These are phyloP conservation scores for Aleiodes alternator DNA, from an alignment of 2,888 invertebrate species.

Conservation along the genomic window DNA sequence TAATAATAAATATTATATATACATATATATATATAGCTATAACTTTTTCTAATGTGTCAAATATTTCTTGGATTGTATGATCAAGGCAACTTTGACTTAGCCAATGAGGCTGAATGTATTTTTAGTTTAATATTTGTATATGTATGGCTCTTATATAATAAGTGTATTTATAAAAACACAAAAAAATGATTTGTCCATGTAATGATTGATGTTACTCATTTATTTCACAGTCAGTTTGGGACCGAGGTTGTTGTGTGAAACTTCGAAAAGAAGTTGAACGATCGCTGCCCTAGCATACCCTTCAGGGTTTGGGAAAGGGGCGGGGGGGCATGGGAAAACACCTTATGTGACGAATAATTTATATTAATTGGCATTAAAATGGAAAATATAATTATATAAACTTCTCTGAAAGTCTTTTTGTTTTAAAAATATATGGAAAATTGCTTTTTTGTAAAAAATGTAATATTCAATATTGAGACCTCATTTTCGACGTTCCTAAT, in stretches of 20 bases:
- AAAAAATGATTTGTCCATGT: constrained; percentile 59
- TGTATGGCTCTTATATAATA: constrained; percentile 69
- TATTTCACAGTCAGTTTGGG: neutral
- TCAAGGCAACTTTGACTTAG: constrained; percentile 55
- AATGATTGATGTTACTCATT: constrained; percentile 31
- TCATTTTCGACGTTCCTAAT: too few species aligned
- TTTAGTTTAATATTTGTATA: constrained; percentile 71
- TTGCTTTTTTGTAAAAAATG: too few species aligned
- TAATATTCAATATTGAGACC: too few species aligned
- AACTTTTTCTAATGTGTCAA: constrained; percentile 61
- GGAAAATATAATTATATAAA: too few species aligned
- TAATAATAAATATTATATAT: constrained; percentile 48
- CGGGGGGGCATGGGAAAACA: too few species aligned
- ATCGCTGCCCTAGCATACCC: too few species aligned
- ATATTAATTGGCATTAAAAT: too few species aligned
- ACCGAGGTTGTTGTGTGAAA: neutral
- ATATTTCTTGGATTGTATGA: constrained; percentile 42
- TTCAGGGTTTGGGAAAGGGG: too few species aligned
- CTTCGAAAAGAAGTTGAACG: too few species aligned
- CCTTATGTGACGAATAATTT: too few species aligned
- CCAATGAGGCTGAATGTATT: constrained; percentile 58
- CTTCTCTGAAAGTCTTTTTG: too few species aligned
- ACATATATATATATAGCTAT: constrained; percentile 50
- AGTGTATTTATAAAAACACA: constrained; percentile 74
- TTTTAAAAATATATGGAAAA: too few species aligned